Evolutionary conservation across 2,113 vertebrate genomes (phyloP), one percentile per base, ranked within the genome.

Genomic region (Gorsachius goisagi): DNA sequence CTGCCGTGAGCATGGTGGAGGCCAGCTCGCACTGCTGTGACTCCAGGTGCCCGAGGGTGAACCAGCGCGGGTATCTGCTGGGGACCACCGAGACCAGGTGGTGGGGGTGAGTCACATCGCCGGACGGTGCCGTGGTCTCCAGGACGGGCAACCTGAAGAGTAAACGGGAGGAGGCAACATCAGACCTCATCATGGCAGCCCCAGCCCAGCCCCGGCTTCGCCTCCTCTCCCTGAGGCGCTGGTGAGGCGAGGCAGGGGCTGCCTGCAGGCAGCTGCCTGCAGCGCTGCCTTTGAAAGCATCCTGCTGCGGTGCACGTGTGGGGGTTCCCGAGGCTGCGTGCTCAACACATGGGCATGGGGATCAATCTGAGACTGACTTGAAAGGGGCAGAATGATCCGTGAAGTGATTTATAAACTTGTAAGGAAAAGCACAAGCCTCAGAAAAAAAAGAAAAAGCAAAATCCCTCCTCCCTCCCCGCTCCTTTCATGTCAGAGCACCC

Each of bases 1-100:
- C 99, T 71, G 99, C 99, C 0, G 99, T 99, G 84, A 99, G 98
- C 99, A 99, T 99, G 97, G 99, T 99, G 64, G 99, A 99, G 81
- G 99, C 99, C 95, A 99, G 98, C 97, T 99, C 99, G 5, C 99
- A 99, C 98, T 99, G 99, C 98, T 99, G 99, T 0, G 99, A 99
- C 98, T 99, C 99, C 98, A 99, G 98, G 96, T 99, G 99, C 27
- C 99, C 99, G 93, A 99, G 98, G 10, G 99, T 99, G 97, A 99
- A 99, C 99, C 99, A 99, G 85, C 99, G 99, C 0, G 99, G 99
- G 96, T 99, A 99, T 84, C 99, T 98, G 93, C 99, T 99, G 23
- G 99, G 99, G 26, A 99, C 99, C 64, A 99, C 99, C 9, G 99
- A 99, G 89, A 99, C 99, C 95, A 99, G 98, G 47, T 99, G 99